Percentiles rank a stretch among this genome's conserved stretches.
These are phyloP conservation scores for Periophthalmus modestus DNA, from an alignment of 2,113 vertebrate species.

Conservation along the genomic window DNA sequence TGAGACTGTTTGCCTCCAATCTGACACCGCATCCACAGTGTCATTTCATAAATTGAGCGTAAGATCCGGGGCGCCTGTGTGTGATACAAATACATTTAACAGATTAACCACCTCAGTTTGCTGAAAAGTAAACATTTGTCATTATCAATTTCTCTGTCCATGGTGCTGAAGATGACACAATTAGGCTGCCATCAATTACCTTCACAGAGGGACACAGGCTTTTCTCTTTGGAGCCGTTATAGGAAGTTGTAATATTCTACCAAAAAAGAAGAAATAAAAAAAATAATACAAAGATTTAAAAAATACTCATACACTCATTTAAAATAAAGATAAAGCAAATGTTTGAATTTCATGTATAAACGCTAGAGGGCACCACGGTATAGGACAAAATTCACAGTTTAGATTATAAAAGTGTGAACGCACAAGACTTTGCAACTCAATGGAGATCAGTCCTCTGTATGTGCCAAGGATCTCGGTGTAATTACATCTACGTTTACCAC, in stretches of 20 bases:
- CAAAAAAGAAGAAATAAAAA: constrained; percentile 9
- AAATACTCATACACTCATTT: not conserved
- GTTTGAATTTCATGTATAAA: not conserved
- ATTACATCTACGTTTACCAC: constrained; percentile 66
- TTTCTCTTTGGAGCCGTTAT: constrained; percentile 49
- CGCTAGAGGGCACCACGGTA: constrained; percentile 34
- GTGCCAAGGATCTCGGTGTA: constrained; percentile 68
- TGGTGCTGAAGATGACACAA: constrained; percentile 47
- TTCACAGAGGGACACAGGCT: constrained; percentile 71
- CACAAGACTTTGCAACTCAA: constrained; percentile 75
- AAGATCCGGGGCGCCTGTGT: constrained; percentile 58
- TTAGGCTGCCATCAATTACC: constrained; percentile 45
- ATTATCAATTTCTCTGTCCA: constrained; percentile 41
- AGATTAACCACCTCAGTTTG: not conserved
- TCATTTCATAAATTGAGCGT: constrained; percentile 68
- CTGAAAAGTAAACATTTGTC: not conserved
- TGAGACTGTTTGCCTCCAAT: constrained; percentile 30
- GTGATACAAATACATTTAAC: not conserved
- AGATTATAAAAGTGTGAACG: not conserved
- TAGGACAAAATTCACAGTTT: not conserved
- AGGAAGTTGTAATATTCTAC: constrained; percentile 71
- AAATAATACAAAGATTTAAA: not conserved
- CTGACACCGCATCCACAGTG: constrained; percentile 63
- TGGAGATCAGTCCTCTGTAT: constrained; percentile 68
- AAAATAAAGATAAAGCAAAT: not conserved